Evolutionary conservation across 2,113 vertebrate species (phyloP).

Genomic region (Channa maculata): DNA sequence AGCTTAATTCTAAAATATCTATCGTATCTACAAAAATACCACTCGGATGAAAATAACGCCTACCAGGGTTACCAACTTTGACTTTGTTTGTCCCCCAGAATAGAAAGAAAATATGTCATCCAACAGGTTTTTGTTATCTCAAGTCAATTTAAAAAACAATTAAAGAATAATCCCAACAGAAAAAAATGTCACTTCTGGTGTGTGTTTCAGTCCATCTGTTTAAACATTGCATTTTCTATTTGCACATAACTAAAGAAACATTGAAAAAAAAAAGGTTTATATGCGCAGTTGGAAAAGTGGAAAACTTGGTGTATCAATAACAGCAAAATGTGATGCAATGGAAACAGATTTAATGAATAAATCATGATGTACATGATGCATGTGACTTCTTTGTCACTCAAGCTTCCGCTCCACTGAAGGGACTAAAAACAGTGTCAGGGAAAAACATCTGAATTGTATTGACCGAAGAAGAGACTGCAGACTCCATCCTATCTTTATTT

Average conservation of each 20-base stretch:
- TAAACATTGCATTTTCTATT: not conserved
- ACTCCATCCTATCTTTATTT: not conserved
- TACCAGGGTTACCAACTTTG: not conserved
- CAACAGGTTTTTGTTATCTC: not conserved
- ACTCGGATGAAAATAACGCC: conserved; percentile 18
- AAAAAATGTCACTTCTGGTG: not conserved
- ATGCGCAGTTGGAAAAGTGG: not conserved
- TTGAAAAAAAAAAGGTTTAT: not conserved
- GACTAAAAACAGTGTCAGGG: not conserved
- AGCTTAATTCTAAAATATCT: conserved; percentile 10
- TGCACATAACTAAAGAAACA: not conserved
- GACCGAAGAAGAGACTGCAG: no score
- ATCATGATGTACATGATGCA: not conserved
- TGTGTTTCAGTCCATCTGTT: conserved; percentile 2
- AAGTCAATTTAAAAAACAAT: not conserved
- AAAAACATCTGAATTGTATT: not conserved
- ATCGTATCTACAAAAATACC: conserved; percentile 15
- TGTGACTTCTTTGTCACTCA: not conserved
- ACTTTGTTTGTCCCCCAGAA: conserved; percentile 5
- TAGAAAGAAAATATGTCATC: not conserved
- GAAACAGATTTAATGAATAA: not conserved
- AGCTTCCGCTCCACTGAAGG: not conserved
- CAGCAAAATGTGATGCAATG: not conserved
- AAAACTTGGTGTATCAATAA: no score
- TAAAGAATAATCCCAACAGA: no score